phyloP scores from a whole-genome alignment of 1,140 invertebrate species.

The Drosophila nebulosa region DNA sequence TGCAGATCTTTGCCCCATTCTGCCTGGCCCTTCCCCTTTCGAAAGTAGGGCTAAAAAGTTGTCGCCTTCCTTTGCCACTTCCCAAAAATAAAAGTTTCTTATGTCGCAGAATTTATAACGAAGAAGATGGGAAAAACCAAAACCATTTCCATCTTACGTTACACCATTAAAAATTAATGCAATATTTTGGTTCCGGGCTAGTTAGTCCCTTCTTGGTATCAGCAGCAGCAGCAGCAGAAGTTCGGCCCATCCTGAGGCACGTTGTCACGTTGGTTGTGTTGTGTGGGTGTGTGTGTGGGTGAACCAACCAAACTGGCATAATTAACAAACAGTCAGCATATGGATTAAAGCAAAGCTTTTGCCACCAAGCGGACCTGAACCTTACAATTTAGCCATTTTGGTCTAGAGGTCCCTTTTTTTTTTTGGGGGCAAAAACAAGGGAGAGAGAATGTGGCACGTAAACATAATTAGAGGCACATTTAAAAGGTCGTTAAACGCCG shows the following conservation, averaged over 20 bases:
- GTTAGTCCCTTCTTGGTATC: background rate
- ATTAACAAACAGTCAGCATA: slow-evolving; percentile 67
- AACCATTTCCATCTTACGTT: background rate
- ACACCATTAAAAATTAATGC: slow-evolving; percentile 54
- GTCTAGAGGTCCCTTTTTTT: slow-evolving; percentile 12
- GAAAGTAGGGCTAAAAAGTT: slow-evolving; percentile 15
- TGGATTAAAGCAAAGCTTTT: slow-evolving; percentile 43
- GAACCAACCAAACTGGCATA: slow-evolving; percentile 17
- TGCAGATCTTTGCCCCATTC: background rate
- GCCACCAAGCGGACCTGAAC: slow-evolving; percentile 5
- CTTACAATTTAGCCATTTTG: slow-evolving; percentile 59
- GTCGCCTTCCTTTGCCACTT: background rate
- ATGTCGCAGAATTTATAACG: slow-evolving; percentile 9
- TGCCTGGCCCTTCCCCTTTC: too few relatives aligned
- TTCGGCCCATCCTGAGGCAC: slow-evolving; percentile 12
- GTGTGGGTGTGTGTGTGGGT: too few relatives aligned
- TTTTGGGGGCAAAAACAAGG: too few relatives aligned
- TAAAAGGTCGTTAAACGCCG: slow-evolving; percentile 70
- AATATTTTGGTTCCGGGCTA: slow-evolving; percentile 30
- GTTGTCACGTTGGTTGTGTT: slow-evolving; percentile 34
- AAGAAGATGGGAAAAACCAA: background rate
- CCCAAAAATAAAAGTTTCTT: background rate
- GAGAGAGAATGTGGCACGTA: slow-evolving; percentile 53
- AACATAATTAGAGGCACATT: slow-evolving; percentile 76
- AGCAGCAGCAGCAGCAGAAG: too few relatives aligned